Evolutionary conservation across 1,140 invertebrate genomes (phyloP).

Genomic region (Dendrolimus kikuchii): DNA sequence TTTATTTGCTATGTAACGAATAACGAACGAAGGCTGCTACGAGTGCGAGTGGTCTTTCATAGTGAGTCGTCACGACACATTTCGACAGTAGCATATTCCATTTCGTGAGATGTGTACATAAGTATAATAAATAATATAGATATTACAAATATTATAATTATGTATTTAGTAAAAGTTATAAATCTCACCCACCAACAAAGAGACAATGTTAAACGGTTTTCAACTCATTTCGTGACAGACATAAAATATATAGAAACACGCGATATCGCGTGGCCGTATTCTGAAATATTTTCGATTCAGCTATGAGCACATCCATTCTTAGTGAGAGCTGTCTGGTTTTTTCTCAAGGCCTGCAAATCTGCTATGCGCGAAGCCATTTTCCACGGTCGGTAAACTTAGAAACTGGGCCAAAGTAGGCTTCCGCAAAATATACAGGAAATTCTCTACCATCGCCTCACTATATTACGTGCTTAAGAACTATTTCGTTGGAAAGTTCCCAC

Average conservation of each 20-base stretch:
- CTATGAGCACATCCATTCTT: slow-evolving; percentile 7
- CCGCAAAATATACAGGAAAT: slow-evolving; percentile 56
- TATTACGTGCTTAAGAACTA: slow-evolving; percentile 64
- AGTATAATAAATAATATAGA: no score
- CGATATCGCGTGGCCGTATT: neutral
- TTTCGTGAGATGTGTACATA: no score
- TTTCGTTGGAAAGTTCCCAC: slow-evolving; percentile 44
- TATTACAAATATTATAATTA: no score
- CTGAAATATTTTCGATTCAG: slow-evolving; percentile 9
- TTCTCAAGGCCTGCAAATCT: slow-evolving; percentile 57
- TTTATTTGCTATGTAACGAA: no score
- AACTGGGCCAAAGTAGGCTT: slow-evolving; percentile 67
- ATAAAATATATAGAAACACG: slow-evolving; percentile 3
- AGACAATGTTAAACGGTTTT: no score
- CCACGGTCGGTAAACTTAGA: slow-evolving; percentile 60
- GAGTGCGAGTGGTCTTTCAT: no score
- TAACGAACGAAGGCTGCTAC: no score
- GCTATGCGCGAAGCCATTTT: slow-evolving; percentile 59
- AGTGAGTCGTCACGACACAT: no score
- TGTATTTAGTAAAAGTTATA: no score
- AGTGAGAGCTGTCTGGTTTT: slow-evolving; percentile 23
- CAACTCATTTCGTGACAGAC: neutral
- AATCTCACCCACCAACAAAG: no score
- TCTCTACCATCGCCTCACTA: slow-evolving; percentile 40
- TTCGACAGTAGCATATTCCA: no score